Evolutionary conservation across 2,113 vertebrate species (phyloP).

Genomic region (Apodemus speciosus): DNA sequence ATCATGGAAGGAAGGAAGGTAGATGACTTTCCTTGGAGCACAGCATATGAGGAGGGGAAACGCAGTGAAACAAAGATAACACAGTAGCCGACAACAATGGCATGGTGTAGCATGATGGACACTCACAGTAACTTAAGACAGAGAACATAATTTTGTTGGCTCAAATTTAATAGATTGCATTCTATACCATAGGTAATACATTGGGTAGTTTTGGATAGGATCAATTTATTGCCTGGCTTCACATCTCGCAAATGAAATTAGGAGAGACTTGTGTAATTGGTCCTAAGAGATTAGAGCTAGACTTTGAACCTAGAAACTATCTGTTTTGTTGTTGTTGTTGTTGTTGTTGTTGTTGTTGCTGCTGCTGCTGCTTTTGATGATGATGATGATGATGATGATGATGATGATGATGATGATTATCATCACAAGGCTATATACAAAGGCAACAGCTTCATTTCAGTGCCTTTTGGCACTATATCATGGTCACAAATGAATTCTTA

Average conservation of each 20-base stretch:
- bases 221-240: conserved; percentile 20
- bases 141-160: background rate
- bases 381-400: background rate
- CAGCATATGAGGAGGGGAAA: background rate
- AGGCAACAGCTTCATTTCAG: background rate
- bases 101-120: background rate
- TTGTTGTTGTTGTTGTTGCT: background rate
- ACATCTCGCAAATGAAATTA: conserved; percentile 9
- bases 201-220: background rate
- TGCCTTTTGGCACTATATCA: background rate
- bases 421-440: background rate
- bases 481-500: background rate
- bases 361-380: background rate
- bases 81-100: background rate
- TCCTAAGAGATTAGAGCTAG: background rate
- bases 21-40: background rate
- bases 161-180: background rate
- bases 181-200: background rate
- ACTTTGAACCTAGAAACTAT: background rate
- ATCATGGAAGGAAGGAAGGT: background rate
- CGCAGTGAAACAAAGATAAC: background rate
- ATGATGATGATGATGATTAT: background rate
- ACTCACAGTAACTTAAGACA: background rate
- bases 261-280: background rate
- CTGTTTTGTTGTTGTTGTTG: background rate